Conservation (phyloP, 2,113 vertebrate species). For the Sinocyclocheilus rhinocerous region DNA sequence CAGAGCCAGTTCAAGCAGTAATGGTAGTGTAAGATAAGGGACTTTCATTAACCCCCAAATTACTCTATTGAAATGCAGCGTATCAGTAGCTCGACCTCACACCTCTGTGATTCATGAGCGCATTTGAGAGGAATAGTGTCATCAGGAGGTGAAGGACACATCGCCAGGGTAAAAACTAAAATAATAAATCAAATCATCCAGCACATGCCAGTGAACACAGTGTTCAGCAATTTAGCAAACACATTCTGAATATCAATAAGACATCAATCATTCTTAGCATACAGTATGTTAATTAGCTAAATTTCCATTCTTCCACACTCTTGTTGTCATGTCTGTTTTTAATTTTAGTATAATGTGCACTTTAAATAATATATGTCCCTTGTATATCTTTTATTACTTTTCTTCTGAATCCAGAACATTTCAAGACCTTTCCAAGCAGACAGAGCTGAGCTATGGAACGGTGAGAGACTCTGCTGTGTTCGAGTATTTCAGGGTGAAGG, state of each 20-base stretch:
- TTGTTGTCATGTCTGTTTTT: neutral
- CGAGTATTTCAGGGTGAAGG: conserved; percentile 94
- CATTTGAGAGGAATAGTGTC: neutral
- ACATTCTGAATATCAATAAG: conserved; percentile 29
- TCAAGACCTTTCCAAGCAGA: conserved; percentile 95
- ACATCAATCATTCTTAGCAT: conserved; percentile 32
- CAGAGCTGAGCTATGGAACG: conserved; percentile 90
- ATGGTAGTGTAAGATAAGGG: conserved; percentile 22
- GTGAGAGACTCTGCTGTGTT: conserved; percentile 95
- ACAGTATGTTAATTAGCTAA: conserved; percentile 9
- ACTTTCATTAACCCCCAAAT: conserved; percentile 42
- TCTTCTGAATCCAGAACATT: conserved; percentile 80
- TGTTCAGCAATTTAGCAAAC: conserved; percentile 31
- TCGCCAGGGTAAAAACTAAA: neutral
- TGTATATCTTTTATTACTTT: neutral
- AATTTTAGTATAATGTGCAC: neutral
- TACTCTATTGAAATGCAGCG: conserved; percentile 27
- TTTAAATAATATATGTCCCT: neutral
- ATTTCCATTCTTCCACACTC: conserved; percentile 15
- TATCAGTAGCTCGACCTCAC: neutral
- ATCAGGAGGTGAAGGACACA: conserved; percentile 9
- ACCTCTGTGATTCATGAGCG: neutral
- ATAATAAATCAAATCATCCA: conserved; percentile 45
- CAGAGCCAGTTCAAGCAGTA: conserved; percentile 5
- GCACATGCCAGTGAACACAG: conserved; percentile 27